Evolutionary conservation across 2,113 vertebrate genomes (phyloP).

Genomic region (Amphiprion percula): DNA sequence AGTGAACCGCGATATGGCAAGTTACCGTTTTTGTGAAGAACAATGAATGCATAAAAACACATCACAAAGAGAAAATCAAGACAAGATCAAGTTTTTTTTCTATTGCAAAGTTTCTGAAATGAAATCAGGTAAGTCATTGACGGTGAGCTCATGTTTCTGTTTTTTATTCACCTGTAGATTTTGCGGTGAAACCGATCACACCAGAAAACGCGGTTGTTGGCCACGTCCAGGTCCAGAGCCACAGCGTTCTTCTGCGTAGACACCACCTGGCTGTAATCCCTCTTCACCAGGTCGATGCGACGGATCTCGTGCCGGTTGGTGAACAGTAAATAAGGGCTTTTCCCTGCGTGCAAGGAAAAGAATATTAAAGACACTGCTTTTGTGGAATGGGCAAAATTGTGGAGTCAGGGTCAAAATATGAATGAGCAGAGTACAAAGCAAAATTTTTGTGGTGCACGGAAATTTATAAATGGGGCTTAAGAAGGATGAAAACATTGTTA

Average conservation of each 20-base stretch:
- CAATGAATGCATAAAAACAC: too few relatives aligned
- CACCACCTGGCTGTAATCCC: slow-evolving; percentile 94
- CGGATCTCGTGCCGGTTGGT: slow-evolving; percentile 97
- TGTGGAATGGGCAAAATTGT: background rate
- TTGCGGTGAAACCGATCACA: slow-evolving; percentile 95
- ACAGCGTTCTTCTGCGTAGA: slow-evolving; percentile 96
- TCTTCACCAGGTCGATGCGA: slow-evolving; percentile 93
- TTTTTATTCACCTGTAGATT: slow-evolving; percentile 93
- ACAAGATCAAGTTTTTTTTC: background rate
- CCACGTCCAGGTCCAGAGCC: slow-evolving; percentile 93
- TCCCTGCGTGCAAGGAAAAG: slow-evolving; percentile 79
- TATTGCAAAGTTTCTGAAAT: background rate
- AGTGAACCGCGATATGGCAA: too few relatives aligned
- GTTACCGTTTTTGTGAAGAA: too few relatives aligned
- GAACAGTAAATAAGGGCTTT: slow-evolving; percentile 94
- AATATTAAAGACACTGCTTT: background rate
- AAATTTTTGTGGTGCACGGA: background rate
- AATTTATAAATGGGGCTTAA: slow-evolving; percentile 5
- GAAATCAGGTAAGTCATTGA: background rate
- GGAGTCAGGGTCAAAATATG: background rate
- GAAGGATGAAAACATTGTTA: slow-evolving; percentile 2
- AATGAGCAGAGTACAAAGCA: background rate
- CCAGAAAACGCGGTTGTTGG: slow-evolving; percentile 95
- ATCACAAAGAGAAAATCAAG: too few relatives aligned
- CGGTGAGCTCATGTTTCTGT: background rate